Percentiles rank a stretch among this genome's conserved stretches.
phyloP scores from a whole-genome alignment of 1,140 invertebrate species.

The Agrilus planipennis region DNA sequence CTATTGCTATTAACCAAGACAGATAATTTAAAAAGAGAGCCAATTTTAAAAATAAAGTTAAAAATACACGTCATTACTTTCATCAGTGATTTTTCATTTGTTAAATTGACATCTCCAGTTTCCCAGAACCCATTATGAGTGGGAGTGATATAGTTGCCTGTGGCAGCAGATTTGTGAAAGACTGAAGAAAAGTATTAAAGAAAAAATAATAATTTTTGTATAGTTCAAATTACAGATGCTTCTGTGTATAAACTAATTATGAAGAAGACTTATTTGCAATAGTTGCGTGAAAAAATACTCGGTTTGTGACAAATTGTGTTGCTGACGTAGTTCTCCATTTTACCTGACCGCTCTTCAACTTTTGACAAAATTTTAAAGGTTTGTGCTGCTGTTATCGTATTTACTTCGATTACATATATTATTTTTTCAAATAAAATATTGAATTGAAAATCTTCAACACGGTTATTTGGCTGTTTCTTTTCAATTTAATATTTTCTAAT shows the following conservation, averaged over 20 bases:
- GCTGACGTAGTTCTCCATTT: slow-evolving; percentile 20
- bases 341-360: slow-evolving; percentile 6
- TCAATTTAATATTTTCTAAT: slow-evolving; percentile 2
- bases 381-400: background rate
- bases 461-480: background rate
- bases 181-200: background rate
- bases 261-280: slow-evolving; percentile 1
- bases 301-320: slow-evolving; percentile 9
- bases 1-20: too few species aligned
- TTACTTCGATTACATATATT: background rate
- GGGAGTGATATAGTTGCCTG: slow-evolving; percentile 18
- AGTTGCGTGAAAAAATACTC: slow-evolving; percentile 7
- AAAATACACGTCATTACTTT: too few species aligned
- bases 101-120: too few species aligned
- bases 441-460: background rate
- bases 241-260: background rate
- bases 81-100: too few species aligned
- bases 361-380: background rate
- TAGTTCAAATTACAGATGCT: background rate
- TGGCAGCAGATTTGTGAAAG: slow-evolving; percentile 8
- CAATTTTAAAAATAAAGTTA: too few species aligned
- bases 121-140: slow-evolving; percentile 20
- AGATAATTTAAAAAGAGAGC: too few species aligned
- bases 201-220: background rate
- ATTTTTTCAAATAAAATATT: background rate